Conservation (phyloP, 2,113 vertebrate species). For the Paralichthys olivaceus region DNA sequence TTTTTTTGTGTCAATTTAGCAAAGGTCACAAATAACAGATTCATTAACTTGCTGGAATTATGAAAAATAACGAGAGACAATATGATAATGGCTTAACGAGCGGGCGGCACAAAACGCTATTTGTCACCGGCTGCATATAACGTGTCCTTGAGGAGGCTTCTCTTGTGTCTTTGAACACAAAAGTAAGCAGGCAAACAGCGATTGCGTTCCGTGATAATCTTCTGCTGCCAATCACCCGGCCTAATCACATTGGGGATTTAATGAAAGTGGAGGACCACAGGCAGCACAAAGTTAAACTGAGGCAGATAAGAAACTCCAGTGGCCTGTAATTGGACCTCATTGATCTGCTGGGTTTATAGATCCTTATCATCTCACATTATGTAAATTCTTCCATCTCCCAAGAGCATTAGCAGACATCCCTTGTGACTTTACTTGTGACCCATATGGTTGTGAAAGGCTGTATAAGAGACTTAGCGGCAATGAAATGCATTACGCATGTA, state of each 20-base stretch:
- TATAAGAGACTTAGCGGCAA: background rate
- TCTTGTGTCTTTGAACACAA: conserved; percentile 72
- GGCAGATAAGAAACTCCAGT: conserved; percentile 79
- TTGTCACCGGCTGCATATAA: conserved; percentile 30
- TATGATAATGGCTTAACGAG: conserved; percentile 18
- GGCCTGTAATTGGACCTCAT: conserved; percentile 81
- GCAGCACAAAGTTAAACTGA: conserved; percentile 76
- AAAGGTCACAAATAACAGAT: conserved; percentile 49
- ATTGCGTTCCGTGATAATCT: conserved; percentile 72
- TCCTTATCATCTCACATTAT: conserved; percentile 78
- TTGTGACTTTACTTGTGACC: conserved; percentile 59
- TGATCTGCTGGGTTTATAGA: conserved; percentile 78
- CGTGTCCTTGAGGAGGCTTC: conserved; percentile 74
- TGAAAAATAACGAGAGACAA: conserved; percentile 38
- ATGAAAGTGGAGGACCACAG: conserved; percentile 77
- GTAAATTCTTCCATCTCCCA: conserved; percentile 65
- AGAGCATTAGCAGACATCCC: conserved; percentile 56
- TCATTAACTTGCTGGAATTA: conserved; percentile 54
- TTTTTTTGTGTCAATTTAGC: conserved; percentile 25
- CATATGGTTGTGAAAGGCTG: background rate
- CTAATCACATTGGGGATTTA: conserved; percentile 79
- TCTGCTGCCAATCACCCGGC: conserved; percentile 67
- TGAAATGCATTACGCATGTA: conserved; percentile 6
- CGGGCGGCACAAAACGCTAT: background rate
- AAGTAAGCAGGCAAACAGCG: conserved; percentile 62